Evolutionary conservation across 1,140 invertebrate genomes (phyloP).

Genomic region (Pogonomyrmex barbatus): DNA sequence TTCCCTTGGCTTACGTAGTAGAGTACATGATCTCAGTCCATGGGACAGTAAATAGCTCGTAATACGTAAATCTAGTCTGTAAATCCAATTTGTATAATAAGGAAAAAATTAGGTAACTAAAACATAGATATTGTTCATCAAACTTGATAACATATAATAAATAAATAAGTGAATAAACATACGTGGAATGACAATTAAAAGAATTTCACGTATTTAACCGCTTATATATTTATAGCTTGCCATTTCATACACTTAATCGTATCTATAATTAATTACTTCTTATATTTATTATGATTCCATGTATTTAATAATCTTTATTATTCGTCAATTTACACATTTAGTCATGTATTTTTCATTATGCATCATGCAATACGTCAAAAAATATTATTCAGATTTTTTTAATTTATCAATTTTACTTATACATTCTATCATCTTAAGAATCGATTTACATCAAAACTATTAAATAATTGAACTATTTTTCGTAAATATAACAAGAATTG

Average conservation of each 20-base stretch:
- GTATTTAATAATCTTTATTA: not conserved
- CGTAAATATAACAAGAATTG: not conserved
- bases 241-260: not conserved
- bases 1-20: conserved; percentile 78
- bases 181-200: conserved; percentile 26
- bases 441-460: not conserved
- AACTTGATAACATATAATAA: conserved; percentile 5
- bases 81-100: not conserved
- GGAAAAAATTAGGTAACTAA: not conserved
- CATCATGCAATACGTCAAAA: not conserved
- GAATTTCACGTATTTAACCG: not conserved
- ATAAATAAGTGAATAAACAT: conserved; percentile 16
- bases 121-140: not conserved
- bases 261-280: not conserved
- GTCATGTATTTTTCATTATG: not conserved
- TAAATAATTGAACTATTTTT: not conserved
- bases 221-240: not conserved
- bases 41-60: conserved; percentile 74
- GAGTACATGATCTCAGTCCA: conserved; percentile 82
- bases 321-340: not conserved
- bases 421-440: not conserved
- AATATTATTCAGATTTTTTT: not conserved
- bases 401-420: not conserved
- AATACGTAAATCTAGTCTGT: conserved; percentile 40
- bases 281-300: not conserved